A percentile compares a stretch with the other conserved stretches of the same genome.
Evolutionary conservation across 2,113 vertebrate species (phyloP).

Genomic region (Benitochromis conjunctus): DNA sequence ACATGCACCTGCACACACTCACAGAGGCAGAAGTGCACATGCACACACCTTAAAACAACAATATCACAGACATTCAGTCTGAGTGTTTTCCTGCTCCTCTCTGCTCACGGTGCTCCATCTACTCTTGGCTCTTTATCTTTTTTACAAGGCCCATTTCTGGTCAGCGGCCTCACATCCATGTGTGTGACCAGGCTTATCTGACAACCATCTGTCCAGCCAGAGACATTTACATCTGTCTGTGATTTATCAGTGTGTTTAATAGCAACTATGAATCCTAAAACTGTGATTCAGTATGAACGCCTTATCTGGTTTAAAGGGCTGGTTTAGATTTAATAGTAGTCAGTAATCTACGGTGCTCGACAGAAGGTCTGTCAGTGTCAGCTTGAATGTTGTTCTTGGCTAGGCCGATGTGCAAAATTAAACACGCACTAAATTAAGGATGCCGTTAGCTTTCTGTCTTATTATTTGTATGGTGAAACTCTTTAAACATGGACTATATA

Average conservation of each 20-base stretch:
- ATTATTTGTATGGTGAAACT: background rate
- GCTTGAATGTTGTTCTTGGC: background rate
- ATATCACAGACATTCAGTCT: conserved; percentile 28
- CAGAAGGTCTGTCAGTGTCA: background rate
- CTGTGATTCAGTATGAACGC: conserved; percentile 7
- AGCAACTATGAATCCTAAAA: conserved; percentile 35
- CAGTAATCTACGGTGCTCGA: conserved; percentile 15
- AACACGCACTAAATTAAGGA: background rate
- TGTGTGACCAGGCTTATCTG: conserved; percentile 57
- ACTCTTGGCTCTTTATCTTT: conserved; percentile 45
- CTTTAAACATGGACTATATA: background rate
- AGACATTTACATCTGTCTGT: conserved; percentile 50
- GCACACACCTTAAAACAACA: conserved; percentile 38
- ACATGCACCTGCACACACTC: background rate
- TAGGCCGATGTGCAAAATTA: background rate
- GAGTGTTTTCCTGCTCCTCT: conserved; percentile 14
- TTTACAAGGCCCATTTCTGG: conserved; percentile 60
- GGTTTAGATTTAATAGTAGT: conserved; percentile 31
- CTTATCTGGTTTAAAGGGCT: conserved; percentile 22
- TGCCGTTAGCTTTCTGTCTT: background rate
- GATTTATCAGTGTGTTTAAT: conserved; percentile 56
- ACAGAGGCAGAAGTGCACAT: background rate
- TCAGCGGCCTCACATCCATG: conserved; percentile 46
- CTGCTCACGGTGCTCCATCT: conserved; percentile 1
- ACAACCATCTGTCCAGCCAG: conserved; percentile 55